These are phyloP conservation scores for Falco punctatus DNA, from an alignment of 2,113 vertebrate species.

Conservation along the genomic window DNA sequence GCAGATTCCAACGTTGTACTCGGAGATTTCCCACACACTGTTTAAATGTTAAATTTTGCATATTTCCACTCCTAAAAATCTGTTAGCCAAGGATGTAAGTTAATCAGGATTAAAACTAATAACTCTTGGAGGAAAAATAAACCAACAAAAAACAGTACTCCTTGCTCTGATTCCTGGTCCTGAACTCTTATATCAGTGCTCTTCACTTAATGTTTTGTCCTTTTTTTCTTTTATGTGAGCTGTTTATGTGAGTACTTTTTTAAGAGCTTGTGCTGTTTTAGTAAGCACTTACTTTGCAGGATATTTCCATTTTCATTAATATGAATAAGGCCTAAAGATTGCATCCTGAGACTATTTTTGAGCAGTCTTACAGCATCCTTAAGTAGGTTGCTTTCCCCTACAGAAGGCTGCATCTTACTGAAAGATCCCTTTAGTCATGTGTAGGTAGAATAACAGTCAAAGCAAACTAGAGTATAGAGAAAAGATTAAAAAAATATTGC, in stretches of 20 bases:
- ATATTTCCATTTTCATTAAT: neutral
- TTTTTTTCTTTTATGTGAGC: neutral
- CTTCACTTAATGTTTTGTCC: neutral
- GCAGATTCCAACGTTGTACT: neutral
- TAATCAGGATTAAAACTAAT: neutral
- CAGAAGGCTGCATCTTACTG: neutral
- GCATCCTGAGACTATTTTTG: neutral
- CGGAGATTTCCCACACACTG: neutral
- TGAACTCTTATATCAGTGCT: neutral
- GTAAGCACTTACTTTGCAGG: neutral
- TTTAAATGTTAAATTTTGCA: constrained; percentile 19
- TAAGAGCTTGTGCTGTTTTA: neutral
- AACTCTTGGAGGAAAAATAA: neutral
- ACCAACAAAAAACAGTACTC: neutral
- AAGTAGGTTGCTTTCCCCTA: neutral
- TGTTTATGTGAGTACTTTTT: neutral
- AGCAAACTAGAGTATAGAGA: neutral
- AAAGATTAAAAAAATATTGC: neutral
- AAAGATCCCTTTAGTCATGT: neutral
- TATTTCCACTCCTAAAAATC: neutral
- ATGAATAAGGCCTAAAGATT: neutral
- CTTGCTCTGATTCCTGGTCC: neutral
- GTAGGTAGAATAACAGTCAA: neutral
- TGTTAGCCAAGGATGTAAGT: neutral
- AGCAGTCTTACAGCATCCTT: neutral